Base-by-base conservation (phyloP, 23 tunicate genomes). In the Ascidia mentula region DNA sequence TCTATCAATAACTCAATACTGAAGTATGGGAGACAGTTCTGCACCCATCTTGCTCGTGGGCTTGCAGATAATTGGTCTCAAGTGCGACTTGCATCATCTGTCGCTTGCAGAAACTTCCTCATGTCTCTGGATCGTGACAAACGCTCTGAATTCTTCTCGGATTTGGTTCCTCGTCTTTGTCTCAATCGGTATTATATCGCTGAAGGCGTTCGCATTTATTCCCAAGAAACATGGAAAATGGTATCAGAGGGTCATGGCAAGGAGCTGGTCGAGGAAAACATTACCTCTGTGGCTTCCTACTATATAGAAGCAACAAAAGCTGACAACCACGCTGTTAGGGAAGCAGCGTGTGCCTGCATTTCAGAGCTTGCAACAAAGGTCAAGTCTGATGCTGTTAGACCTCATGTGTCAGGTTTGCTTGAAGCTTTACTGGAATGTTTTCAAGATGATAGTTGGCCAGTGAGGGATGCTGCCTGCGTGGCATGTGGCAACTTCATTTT, bases 361-460 rank as follows among this genome's bases (percentile, higher is more conserved):
- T 97, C 99, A 0, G 99, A 95, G 69, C 80, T 95, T 1, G 99
- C 97, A 35, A 2, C 40, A 3, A 80, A 91, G 79, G 73, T 92
- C 0, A 46, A 61, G 40, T 84, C 86, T 15, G 72, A 45, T 28
- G 72, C 38, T 32, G 82, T 79, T 1, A 77, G 79, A 6, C 38
- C 39, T 0, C 37, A 61, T 69, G 92, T 87, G 33, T 34, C 86
- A 20, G 37, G 18, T 30, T 42, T 89, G 18, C 77, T 89, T 13
- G 81, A 85, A 20, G 85, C 89, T 31, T 37, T 89, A 46, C 40
- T 89, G 69, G 90, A 90, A 39, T 85, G 95, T 45, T 95, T 95
- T 71, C 84, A 78, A 22, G 99, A 95, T 73, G 99, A 95, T 73
- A 89, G 95, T 78, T 95, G 99, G 99, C 99, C 99, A 8, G 99